These are phyloP conservation scores for Malaclemys terrapin DNA, from an alignment of 2,113 vertebrate genomes.

Conservation along the genomic window DNA sequence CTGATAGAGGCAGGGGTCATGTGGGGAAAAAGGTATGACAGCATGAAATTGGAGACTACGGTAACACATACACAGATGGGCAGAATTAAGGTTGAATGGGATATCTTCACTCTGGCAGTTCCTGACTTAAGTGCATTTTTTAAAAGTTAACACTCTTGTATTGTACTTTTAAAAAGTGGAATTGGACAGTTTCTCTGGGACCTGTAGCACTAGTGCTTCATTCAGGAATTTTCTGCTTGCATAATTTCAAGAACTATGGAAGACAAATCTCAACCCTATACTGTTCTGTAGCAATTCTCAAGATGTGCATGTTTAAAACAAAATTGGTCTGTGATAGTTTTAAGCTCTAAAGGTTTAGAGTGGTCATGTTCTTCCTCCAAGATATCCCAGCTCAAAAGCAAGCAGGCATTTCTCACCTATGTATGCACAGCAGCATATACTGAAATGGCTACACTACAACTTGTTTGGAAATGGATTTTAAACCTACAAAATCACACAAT, in stretches of 20 bases:
- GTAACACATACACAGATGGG: not conserved
- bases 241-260: not conserved
- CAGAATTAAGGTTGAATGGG: not conserved
- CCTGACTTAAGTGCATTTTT: not conserved
- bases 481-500: not conserved
- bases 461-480: not conserved
- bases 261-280: not conserved
- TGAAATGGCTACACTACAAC: not conserved
- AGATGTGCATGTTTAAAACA: not conserved
- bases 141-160: not conserved
- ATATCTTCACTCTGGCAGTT: not conserved
- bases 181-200: not conserved
- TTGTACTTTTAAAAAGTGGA: not conserved
- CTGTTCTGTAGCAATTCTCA: not conserved
- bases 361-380: not conserved
- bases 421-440: not conserved
- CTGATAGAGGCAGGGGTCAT: not conserved
- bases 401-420: not conserved
- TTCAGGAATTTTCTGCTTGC: not conserved
- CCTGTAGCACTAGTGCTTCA: not conserved
- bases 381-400: not conserved
- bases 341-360: not conserved
- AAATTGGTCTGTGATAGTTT: not conserved
- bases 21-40: not conserved
- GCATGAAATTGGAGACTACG: not conserved